Evolutionary conservation across 2,888 invertebrate species (phyloP), one percentile per base, ranked within the genome.

Genomic region (Drosophila prostipennis): DNA sequence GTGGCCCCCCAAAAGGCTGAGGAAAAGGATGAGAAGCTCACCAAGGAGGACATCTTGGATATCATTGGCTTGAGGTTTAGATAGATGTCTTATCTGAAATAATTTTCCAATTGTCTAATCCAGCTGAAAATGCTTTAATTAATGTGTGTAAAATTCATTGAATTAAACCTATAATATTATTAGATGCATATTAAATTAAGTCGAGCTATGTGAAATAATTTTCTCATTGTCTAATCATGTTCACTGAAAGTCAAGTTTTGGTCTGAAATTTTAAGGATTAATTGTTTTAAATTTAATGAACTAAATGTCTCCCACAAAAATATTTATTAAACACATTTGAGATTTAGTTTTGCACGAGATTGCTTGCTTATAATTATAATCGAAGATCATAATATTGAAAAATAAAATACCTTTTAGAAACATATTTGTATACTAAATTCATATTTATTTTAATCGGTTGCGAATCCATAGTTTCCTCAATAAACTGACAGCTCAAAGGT

Each of bases 21-120:
- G 5, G 34, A 34, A 11, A 4, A 5, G 34, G 80, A 71, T 0
- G 71, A 74, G 0, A 53, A 51, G 14, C 34, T 89, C 8, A 85
- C 85, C 56, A 77, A 76, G 32, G 81, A 84, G 8, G 89, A 88
- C 14, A 46, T 84, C 23, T 2, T 87, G 4, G 48, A 77, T 1
- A 87, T 89, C 36, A 56, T 85, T 13, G 82, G 78, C 1, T 16
- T 85, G 1, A 49, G 65, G 11, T 68, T 43, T 54, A 55, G 46
- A 11, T n/a, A 16, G 7, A 23, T 19, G n/a, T 16, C 37, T 6
- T n/a, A 19, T 32, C 2, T 16, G 1, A 26, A 26, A 26, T 26
- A 26, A 11, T 29, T 29, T 29, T 29, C 29, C 29, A 26, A 2
- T 6, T n/a, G 11, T 11, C 42, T 0, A 7, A 5, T 11, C 3